Evolutionary conservation across 2,113 vertebrate genomes (phyloP).

Genomic region (Lamprologus lemairii): DNA sequence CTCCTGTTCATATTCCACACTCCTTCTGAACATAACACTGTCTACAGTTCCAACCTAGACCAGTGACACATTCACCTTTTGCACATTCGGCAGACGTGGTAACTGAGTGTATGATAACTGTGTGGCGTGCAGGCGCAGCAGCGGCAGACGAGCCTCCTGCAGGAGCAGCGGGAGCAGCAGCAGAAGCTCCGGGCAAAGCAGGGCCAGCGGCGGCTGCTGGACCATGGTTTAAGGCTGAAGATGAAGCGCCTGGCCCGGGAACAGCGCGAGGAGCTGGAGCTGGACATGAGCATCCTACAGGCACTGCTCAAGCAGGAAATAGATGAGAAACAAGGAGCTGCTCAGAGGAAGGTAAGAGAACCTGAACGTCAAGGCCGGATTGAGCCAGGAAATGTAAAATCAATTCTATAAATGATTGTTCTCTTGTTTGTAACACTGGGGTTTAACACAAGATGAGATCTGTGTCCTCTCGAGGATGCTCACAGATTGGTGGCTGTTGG

Average conservation of each 20-base stretch:
- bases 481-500: neutral
- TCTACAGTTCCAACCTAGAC: neutral
- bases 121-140: constrained; percentile 65
- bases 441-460: neutral
- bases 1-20: neutral
- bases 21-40: neutral
- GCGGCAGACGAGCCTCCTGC: constrained; percentile 53
- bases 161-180: constrained; percentile 63
- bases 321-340: constrained; percentile 59
- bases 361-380: neutral
- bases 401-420: neutral
- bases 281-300: constrained; percentile 75
- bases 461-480: neutral
- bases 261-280: constrained; percentile 70
- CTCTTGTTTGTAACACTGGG: neutral
- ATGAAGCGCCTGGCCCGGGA: constrained; percentile 63
- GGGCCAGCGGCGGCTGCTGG: constrained; percentile 50
- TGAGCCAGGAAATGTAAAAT: neutral
- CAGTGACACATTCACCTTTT: neutral
- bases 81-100: neutral
- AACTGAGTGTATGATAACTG: neutral
- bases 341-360: constrained; percentile 73
- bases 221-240: constrained; percentile 70
- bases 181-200: constrained; percentile 55
- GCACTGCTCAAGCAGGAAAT: constrained; percentile 46